Conservation (phyloP, 2,888 invertebrate species). For the Ennomos quercinarius region DNA sequence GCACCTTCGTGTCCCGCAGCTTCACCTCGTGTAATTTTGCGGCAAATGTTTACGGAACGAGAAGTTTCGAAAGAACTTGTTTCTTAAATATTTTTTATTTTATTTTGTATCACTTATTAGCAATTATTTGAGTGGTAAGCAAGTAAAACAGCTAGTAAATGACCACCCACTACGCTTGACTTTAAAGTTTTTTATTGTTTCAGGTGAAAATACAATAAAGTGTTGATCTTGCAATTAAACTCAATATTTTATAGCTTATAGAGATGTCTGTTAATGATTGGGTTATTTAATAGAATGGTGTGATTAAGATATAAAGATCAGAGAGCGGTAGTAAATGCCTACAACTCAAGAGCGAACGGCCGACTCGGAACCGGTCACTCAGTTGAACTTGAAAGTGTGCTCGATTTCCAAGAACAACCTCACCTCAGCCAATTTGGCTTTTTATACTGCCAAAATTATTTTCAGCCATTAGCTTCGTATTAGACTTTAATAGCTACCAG, state of each 20-base stretch:
- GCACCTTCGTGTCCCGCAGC: constrained; percentile 15
- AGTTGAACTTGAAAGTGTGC: constrained; percentile 51
- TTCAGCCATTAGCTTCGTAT: constrained; percentile 51
- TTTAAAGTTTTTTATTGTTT: constrained; percentile 1
- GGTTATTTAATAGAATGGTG: constrained; percentile 10
- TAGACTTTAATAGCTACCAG: constrained; percentile 39
- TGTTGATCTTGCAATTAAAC: neutral
- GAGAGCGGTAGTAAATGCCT: constrained; percentile 32
- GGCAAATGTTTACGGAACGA: neutral
- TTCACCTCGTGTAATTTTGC: neutral
- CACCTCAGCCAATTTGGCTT: constrained; percentile 59
- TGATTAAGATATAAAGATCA: constrained; percentile 41
- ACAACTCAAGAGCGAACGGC: constrained; percentile 42
- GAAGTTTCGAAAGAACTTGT: too few species aligned
- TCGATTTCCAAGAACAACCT: constrained; percentile 52
- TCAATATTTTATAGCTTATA: constrained; percentile 4
- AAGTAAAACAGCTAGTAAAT: too few species aligned
- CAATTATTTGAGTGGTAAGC: too few species aligned
- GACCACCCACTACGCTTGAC: too few species aligned
- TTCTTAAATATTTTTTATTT: too few species aligned
- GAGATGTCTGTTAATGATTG: neutral
- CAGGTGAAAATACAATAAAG: neutral
- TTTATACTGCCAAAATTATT: constrained; percentile 53
- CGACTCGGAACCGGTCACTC: constrained; percentile 57
- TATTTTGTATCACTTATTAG: too few species aligned